These are phyloP conservation scores for Eublepharis macularius DNA, from an alignment of 2,113 vertebrate genomes.

Conservation along the genomic window DNA sequence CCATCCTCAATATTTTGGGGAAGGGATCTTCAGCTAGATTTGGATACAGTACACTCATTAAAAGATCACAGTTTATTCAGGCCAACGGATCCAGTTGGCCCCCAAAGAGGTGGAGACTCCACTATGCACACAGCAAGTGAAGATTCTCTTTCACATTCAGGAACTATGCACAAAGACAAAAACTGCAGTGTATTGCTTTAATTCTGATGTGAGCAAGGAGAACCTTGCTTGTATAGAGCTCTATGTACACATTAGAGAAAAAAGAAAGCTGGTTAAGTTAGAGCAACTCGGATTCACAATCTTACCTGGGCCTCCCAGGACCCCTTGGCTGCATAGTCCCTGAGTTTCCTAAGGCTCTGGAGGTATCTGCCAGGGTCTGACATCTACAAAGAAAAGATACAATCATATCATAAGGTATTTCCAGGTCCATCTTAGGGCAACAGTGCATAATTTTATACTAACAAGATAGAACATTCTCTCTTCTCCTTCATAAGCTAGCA, in stretches of 20 bases:
- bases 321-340: constrained; percentile 91
- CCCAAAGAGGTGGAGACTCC: no score
- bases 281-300: background rate
- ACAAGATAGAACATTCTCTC: background rate
- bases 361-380: constrained; percentile 91
- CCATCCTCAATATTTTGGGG: background rate
- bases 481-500: background rate
- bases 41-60: no score
- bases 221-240: background rate
- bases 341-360: constrained; percentile 90
- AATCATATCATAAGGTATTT: background rate
- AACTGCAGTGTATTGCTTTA: no score
- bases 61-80: no score
- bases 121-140: no score
- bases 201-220: background rate
- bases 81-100: no score
- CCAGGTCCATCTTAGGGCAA: background rate
- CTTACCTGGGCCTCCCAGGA: constrained; percentile 97
- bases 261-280: background rate
- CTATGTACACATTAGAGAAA: background rate
- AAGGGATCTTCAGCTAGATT: background rate
- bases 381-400: constrained; percentile 70
- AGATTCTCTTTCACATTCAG: no score
- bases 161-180: no score
- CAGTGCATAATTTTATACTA: background rate